Evolutionary conservation across 2,797 vertebrate species (phyloP).

Genomic region (Sebastes jordani): DNA sequence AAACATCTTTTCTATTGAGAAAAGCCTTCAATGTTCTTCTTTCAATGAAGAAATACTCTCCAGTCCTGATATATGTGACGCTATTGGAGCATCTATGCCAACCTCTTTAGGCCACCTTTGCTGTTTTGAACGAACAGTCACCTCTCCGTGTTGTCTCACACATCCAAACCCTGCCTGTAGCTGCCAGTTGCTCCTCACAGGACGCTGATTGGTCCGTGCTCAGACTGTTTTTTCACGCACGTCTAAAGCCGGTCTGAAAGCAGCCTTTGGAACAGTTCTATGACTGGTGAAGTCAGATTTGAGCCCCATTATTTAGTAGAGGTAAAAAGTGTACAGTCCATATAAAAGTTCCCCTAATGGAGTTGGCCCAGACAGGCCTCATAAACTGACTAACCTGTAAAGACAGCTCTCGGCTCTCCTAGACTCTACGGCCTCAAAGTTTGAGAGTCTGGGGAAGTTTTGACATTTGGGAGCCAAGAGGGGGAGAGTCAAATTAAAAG

Average conservation of each 20-base stretch:
- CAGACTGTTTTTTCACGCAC: background rate
- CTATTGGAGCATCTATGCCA: background rate
- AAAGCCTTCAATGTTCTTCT: background rate
- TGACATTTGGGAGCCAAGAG: constrained; percentile 31
- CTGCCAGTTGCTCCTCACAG: background rate
- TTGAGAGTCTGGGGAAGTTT: constrained; percentile 35
- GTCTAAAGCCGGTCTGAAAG: background rate
- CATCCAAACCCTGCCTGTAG: fast-evolving
- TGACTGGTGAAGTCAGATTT: background rate
- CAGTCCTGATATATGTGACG: background rate
- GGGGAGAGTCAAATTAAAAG: constrained; percentile 29
- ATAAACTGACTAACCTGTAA: background rate
- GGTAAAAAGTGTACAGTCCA: background rate
- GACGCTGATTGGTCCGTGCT: background rate
- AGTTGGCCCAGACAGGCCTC: background rate
- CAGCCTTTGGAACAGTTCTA: background rate
- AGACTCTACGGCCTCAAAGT: background rate
- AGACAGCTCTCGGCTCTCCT: background rate
- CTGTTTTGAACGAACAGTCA: background rate
- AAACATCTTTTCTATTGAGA: background rate
- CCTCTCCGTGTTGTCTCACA: too few species aligned
- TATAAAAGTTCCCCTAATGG: background rate
- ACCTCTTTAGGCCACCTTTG: background rate
- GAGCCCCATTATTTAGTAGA: background rate
- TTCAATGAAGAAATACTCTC: background rate